phyloP scores from a whole-genome alignment of 2,888 invertebrate species.

The Plagiodera versicolora region DNA sequence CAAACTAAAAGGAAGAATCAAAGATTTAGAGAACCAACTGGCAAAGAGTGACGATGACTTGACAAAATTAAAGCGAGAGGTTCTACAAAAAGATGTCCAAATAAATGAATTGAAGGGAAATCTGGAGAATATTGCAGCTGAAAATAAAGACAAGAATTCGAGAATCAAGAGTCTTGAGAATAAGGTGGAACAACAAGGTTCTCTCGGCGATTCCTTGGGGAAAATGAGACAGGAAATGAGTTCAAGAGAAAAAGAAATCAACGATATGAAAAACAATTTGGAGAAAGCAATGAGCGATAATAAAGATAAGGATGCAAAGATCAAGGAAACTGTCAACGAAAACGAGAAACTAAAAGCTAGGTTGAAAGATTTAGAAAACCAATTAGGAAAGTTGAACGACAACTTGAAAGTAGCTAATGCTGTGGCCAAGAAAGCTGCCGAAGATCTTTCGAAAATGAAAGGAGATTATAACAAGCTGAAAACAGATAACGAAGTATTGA shows the following conservation, averaged over 20 bases:
- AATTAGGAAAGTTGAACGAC: conserved; percentile 23
- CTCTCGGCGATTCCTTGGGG: conserved; percentile 18
- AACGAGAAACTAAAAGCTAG: conserved; percentile 26
- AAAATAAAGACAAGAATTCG: conserved; percentile 18
- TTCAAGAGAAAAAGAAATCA: conserved; percentile 19
- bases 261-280: conserved; percentile 18
- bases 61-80: conserved; percentile 17
- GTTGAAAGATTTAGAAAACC: conserved; percentile 24
- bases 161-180: conserved; percentile 15
- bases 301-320: conserved; percentile 17
- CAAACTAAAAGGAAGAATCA: conserved; percentile 17
- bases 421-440: conserved; percentile 16
- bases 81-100: conserved; percentile 21
- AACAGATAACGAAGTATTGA: background rate
- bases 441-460: conserved; percentile 6
- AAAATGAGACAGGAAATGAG: conserved; percentile 19
- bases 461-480: conserved; percentile 7
- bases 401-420: conserved; percentile 22
- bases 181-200: background rate
- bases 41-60: conserved; percentile 16
- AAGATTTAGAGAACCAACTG: conserved; percentile 17
- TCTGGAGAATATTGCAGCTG: conserved; percentile 16
- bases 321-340: conserved; percentile 17
- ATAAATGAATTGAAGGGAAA: conserved; percentile 17
- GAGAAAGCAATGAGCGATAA: conserved; percentile 19